phyloP scores from a whole-genome alignment of 2,888 invertebrate genomes.

The Cristatella mucedo region DNA sequence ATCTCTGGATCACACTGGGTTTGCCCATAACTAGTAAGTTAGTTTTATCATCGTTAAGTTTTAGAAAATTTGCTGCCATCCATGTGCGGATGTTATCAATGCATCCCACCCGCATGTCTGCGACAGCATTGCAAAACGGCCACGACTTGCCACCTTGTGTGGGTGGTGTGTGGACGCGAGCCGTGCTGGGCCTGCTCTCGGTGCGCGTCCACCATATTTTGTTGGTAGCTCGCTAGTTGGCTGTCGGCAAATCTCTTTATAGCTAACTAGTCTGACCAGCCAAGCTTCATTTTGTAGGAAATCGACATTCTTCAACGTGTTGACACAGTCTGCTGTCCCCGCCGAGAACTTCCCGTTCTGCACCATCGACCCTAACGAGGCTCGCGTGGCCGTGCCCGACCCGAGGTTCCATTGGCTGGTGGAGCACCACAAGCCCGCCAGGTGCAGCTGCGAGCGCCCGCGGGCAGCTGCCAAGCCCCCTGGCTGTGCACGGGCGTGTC shows the following conservation, averaged over 20 bases:
- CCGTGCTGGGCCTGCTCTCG: not conserved
- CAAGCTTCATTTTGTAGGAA: conserved; percentile 43
- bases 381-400: conserved; percentile 95
- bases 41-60: too few relatives aligned
- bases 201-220: not conserved
- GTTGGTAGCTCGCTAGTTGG: not conserved
- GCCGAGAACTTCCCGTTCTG: conserved; percentile 99
- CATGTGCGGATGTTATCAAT: too few relatives aligned
- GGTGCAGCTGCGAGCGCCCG: conserved; percentile 48
- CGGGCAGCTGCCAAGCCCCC: too few relatives aligned
- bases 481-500: too few relatives aligned
- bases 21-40: too few relatives aligned
- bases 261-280: not conserved
- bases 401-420: conserved; percentile 77
- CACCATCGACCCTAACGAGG: conserved; percentile 99
- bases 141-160: too few relatives aligned
- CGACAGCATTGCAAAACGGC: too few relatives aligned
- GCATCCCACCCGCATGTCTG: too few relatives aligned
- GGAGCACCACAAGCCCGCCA: conserved; percentile 79
- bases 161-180: too few relatives aligned
- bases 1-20: too few relatives aligned
- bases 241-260: not conserved
- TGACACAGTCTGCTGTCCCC: conserved; percentile 89
- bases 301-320: conserved; percentile 96
- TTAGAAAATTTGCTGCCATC: too few relatives aligned